Percentiles rank a stretch among this genome's conserved stretches.
Conservation (phyloP, 2,113 vertebrate genomes). For the Crypturellus undulatus region DNA sequence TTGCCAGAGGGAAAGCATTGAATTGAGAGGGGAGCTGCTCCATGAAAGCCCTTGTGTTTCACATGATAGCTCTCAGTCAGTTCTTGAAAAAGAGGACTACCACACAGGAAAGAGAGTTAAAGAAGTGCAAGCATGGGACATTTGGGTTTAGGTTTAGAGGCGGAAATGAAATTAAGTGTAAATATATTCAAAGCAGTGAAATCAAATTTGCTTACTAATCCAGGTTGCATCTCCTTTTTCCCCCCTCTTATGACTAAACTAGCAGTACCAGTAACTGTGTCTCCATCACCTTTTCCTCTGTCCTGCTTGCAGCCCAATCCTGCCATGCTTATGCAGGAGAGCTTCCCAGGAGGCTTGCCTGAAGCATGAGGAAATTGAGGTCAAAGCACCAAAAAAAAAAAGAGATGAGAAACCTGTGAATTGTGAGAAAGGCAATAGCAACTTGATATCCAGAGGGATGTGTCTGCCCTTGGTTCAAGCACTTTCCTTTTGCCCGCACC, state of each 20-base stretch:
- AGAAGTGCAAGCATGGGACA: fast-evolving
- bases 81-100: not conserved
- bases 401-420: not conserved
- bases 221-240: not conserved
- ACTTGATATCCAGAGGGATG: not conserved
- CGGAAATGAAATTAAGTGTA: slow-evolving; percentile 1
- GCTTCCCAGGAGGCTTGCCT: not conserved
- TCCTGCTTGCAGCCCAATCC: not conserved
- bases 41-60: not conserved
- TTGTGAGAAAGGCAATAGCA: not conserved
- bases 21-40: not conserved
- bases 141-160: not conserved
- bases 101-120: fast-evolving
- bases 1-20: not conserved
- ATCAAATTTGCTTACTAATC: not conserved
- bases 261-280: not conserved
- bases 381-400: not conserved
- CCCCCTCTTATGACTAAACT: not conserved
- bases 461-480: not conserved
- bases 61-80: fast-evolving
- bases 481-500: not conserved
- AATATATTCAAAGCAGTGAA: not conserved
- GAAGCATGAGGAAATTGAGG: not conserved
- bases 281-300: not conserved
- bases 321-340: not conserved